Base-by-base conservation (phyloP, 2,113 vertebrate species). In the Glaucomys volans region DNA sequence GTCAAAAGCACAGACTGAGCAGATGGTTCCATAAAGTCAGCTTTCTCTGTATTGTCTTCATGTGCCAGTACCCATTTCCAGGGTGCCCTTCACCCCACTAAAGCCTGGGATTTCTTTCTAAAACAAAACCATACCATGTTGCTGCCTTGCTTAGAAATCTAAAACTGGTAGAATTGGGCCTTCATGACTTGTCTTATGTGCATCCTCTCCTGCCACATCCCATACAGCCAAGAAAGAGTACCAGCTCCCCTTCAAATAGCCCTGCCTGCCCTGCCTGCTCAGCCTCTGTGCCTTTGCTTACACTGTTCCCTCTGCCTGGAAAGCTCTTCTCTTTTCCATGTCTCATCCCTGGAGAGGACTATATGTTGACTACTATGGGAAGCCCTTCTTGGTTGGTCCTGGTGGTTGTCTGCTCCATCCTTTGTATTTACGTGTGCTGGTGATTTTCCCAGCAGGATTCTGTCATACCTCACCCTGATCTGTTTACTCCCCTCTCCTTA, bases 271-370 rank as follows among this genome's bases (percentile, higher is more conserved):
- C 66, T 50, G 28, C 92, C 81, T 40, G 57, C 72, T 66, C 66
- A 44, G 59, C 40, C n/a, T 96, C 57, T 52, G 42, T 47, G 86
- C 62, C 67, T 93, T 91, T 88, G 67, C 54, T 57, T 12, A 82
- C 28, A 18, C 66, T 85, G 18, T 62, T 80, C 62, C 57, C 42
- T 87, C 66, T 71, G 37, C 37, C 30, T 66, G 30, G 54, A 92
- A 85, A 32, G 37, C 40, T 62, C 72, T 57, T 82, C 32, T 16
- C 54, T 84, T 81, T 22, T 75, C 64, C 32, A 47, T 30, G 17
- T 24, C 50, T 35, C 4, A 80, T 62, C 67, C 16, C 37, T 28
- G 92, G 67, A 84, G 32, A 74, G 32, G 47, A 42, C 11, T 91
- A 54, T 93, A n/a, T 40, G 52, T n/a, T 32, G 62, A 32, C 52